phyloP scores from a whole-genome alignment of 2,888 invertebrate species.

The Gymnosoma rotundatum region DNA sequence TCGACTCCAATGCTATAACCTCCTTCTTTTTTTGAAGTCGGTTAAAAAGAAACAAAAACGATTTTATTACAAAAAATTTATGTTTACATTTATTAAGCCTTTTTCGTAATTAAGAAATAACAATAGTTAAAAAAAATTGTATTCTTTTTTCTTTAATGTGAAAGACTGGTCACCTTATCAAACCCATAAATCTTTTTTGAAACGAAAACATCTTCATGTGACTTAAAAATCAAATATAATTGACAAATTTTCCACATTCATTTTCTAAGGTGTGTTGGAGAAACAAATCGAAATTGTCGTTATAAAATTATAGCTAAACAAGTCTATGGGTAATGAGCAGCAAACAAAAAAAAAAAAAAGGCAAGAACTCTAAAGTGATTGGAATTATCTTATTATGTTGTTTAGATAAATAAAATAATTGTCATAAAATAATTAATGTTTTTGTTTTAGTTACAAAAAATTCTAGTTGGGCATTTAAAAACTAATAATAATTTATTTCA shows the following conservation, averaged over 20 bases:
- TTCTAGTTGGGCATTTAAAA: conserved; percentile 5
- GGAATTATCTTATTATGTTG: conserved; percentile 66
- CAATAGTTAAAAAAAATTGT: no score
- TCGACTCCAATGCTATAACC: no score
- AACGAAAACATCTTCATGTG: conserved; percentile 43
- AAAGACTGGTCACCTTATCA: conserved; percentile 30
- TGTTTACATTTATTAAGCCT: no score
- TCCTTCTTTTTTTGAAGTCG: no score
- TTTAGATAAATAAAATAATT: conserved; percentile 68
- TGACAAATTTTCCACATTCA: conserved; percentile 54
- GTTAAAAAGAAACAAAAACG: no score
- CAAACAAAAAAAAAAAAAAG: neutral
- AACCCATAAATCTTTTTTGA: conserved; percentile 36
- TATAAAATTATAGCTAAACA: conserved; percentile 44
- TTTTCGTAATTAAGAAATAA: no score
- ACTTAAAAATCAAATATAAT: conserved; percentile 40
- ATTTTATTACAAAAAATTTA: no score
- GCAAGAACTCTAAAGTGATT: conserved; percentile 20
- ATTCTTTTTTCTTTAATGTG: neutral
- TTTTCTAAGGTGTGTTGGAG: conserved; percentile 31
- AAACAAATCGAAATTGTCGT: conserved; percentile 32
- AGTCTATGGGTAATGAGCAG: no score
- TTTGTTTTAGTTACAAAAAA: conserved; percentile 7
- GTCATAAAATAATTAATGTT: conserved; percentile 52
- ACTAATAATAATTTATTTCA: conserved; percentile 36